Evolutionary conservation across 2,888 invertebrate species (phyloP).

Genomic region (Pandemis cinnamomeana): DNA sequence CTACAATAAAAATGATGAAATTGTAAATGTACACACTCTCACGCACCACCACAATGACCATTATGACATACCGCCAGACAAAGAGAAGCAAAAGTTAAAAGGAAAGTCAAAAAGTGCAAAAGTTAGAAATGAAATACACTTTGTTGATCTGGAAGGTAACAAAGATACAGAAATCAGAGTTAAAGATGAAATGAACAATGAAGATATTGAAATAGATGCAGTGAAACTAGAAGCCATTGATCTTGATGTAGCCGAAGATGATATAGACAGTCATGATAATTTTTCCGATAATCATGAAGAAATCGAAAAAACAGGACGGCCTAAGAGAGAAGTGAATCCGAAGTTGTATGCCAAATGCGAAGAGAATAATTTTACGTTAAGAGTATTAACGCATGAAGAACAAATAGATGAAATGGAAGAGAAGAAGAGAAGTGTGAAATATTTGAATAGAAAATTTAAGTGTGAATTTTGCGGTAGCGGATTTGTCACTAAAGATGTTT

Average conservation of each 20-base stretch:
- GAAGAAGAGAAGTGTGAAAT: neutral
- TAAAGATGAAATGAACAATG: neutral
- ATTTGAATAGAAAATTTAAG: neutral
- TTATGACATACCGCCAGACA: slow-evolving; percentile 26
- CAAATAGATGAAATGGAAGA: neutral
- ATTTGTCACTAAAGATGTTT: neutral
- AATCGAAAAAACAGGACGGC: neutral
- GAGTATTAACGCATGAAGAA: neutral
- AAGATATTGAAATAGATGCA: neutral
- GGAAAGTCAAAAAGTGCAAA: neutral
- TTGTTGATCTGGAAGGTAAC: slow-evolving; percentile 3
- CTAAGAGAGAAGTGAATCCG: neutral
- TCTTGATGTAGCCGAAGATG: neutral
- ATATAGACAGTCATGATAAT: neutral
- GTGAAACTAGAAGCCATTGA: neutral
- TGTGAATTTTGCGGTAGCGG: neutral
- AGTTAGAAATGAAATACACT: slow-evolving; percentile 14
- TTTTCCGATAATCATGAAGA: neutral
- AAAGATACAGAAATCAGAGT: neutral
- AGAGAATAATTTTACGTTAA: neutral
- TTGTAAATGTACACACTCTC: neutral
- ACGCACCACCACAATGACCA: slow-evolving; percentile 22
- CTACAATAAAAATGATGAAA: neutral
- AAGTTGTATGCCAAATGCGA: neutral
- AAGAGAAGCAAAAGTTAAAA: neutral